Conservation (phyloP, 2,888 invertebrate species). For the Rhyacophila evoluta region DNA sequence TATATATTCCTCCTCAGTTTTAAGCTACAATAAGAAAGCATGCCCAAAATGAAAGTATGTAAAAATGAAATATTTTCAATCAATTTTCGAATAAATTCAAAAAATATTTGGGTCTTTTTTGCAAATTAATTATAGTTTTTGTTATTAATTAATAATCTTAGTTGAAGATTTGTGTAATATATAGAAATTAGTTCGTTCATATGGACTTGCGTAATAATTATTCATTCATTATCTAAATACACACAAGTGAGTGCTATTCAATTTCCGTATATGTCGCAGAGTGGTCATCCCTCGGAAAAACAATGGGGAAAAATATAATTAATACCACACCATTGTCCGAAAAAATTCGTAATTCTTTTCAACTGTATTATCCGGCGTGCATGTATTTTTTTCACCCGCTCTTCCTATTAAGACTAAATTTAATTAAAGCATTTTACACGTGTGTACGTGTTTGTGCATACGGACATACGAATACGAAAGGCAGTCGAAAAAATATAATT, state of each 20-base stretch:
- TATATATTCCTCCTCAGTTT: too few species aligned
- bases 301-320: conserved; percentile 46
- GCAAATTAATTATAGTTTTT: too few species aligned
- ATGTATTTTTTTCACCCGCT: conserved; percentile 43
- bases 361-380: conserved; percentile 45
- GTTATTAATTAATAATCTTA: too few species aligned
- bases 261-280: conserved; percentile 43
- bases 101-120: too few species aligned
- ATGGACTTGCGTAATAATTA: background rate
- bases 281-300: conserved; percentile 42
- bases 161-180: too few species aligned
- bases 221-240: conserved; percentile 24
- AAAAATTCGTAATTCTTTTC: conserved; percentile 41
- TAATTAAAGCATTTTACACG: conserved; percentile 54
- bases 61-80: too few species aligned
- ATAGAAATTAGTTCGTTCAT: too few species aligned
- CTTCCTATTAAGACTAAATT: conserved; percentile 54
- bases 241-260: conserved; percentile 31
- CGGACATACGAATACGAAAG: conserved; percentile 40
- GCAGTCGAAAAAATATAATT: conserved; percentile 62
- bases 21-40: too few species aligned
- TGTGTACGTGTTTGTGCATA: conserved; percentile 49
- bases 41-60: too few species aligned
- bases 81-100: too few species aligned
- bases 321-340: conserved; percentile 41